Base-by-base conservation (phyloP, 2,888 invertebrate species). In the Tetranychus piercei region DNA sequence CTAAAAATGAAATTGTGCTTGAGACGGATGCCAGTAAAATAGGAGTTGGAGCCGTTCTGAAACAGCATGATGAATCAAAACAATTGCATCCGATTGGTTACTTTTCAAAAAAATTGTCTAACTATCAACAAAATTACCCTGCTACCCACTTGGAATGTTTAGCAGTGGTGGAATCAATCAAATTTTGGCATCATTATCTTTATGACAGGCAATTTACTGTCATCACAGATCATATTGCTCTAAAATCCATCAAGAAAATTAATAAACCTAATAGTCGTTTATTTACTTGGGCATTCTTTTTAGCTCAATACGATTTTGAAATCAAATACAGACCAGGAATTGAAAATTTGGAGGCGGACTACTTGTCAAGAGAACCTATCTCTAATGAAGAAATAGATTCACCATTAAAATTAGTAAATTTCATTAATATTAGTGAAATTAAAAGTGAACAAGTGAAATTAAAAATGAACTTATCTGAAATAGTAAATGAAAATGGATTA, bases 121-220 rank as follows among this genome's bases (percentile, higher is more conserved):
- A 55, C n/a, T 75, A 77, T 74, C 78, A 80, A 72, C 65, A 22
- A 70, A 78, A 77, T 55, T 79, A 79, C 66, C 78, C 78, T 9
- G 74, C 76, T 23, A 75, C 77, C 44, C 75, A 80, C 65, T 74
- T 77, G 43, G 79, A 80, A 72, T 71, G 74, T 0, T 73, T 79
- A 15, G 78, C 77, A 0, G 73, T 80, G 5, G 72, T 78, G 1
- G 73, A 76, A 66, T 76, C 77, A 20, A 45, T 79, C 1, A 22
- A 67, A 20, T 67, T 20, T 3, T 67, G n/a, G 20, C 67, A 67
- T 3, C 67, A 67, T n/a, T n/a, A n/a, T n/a, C n/a, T n/a, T n/a
- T n/a, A n/a, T n/a, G n/a, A n/a, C n/a, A 15, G 15, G 64, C 8
- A 67, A 22, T 67, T 67, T n/a, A 22, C 22, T 9, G 67, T 67